A percentile compares a stretch with the other conserved stretches of the same genome.
These are phyloP conservation scores for Nymphicus hollandicus DNA, from an alignment of 2,113 vertebrate species.

Conservation along the genomic window DNA sequence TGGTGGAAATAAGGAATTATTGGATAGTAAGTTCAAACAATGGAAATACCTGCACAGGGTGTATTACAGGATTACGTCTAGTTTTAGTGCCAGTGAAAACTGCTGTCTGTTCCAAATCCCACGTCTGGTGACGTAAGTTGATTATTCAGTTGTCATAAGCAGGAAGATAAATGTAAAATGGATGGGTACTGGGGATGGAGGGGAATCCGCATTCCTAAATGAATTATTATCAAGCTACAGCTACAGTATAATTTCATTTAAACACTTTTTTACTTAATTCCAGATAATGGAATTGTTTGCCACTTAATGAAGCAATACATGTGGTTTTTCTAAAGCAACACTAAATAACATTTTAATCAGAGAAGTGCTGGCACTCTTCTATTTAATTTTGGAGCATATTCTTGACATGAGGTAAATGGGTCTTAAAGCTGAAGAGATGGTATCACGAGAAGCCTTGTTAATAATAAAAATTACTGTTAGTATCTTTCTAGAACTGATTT, in stretches of 20 bases:
- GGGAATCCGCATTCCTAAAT: not conserved
- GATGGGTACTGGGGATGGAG: not conserved
- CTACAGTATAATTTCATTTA: not conserved
- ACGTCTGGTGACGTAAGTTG: not conserved
- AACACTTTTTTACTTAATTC: constrained; percentile 15
- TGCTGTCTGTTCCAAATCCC: not conserved
- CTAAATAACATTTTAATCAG: constrained; percentile 61
- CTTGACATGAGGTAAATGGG: constrained; percentile 48
- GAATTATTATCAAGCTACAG: not conserved
- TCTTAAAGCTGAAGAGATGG: constrained; percentile 24
- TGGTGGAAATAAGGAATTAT: not conserved
- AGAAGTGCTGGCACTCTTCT: constrained; percentile 21
- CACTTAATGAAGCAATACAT: constrained; percentile 1
- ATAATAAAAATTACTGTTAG: constrained; percentile 67
- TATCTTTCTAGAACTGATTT: constrained; percentile 63
- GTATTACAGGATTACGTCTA: not conserved
- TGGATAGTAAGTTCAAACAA: not conserved
- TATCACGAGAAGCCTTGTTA: constrained; percentile 62
- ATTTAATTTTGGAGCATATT: constrained; percentile 43
- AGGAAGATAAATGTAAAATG: not conserved
- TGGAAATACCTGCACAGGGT: not conserved
- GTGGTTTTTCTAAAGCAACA: constrained; percentile 41
- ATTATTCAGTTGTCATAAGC: not conserved
- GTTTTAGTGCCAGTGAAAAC: not conserved
- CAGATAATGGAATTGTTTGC: not conserved